Percentiles rank a stretch among this genome's conserved stretches.
phyloP scores from a whole-genome alignment of 1,140 invertebrate genomes.

The Dendroctonus ponderosae region DNA sequence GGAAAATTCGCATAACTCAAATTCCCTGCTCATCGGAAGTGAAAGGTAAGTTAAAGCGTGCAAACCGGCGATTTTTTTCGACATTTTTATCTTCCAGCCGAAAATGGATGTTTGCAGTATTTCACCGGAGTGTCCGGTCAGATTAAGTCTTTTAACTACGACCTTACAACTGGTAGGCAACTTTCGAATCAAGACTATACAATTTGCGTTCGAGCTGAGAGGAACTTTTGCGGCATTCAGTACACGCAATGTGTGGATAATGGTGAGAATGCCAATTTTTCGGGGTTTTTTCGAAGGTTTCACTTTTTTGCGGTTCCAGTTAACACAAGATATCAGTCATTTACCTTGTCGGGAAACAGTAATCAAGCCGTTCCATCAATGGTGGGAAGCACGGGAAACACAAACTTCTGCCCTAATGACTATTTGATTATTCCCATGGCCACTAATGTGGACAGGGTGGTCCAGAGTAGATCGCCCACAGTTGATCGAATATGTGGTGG shows the following conservation, averaged over 20 bases:
- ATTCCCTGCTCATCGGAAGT: slow-evolving; percentile 73
- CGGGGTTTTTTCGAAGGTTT: no score
- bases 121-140: slow-evolving; percentile 76
- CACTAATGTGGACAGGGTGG: slow-evolving; percentile 60
- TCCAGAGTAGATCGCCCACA: slow-evolving; percentile 57
- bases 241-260: slow-evolving; percentile 70
- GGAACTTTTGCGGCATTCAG: slow-evolving; percentile 85
- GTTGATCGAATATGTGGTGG: slow-evolving; percentile 73
- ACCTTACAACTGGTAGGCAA: slow-evolving; percentile 70
- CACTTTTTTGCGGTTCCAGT: slow-evolving; percentile 46
- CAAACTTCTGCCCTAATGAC: slow-evolving; percentile 67
- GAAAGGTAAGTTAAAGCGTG: slow-evolving; percentile 54
- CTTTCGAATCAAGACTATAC: slow-evolving; percentile 87
- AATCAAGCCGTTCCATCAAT: slow-evolving; percentile 64
- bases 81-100: slow-evolving; percentile 56
- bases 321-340: slow-evolving; percentile 64
- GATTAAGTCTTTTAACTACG: slow-evolving; percentile 81
- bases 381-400: slow-evolving; percentile 60
- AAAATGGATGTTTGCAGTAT: slow-evolving; percentile 82
- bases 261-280: no score
- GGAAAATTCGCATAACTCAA: slow-evolving; percentile 78
- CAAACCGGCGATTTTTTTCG: background rate
- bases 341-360: slow-evolving; percentile 73
- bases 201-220: slow-evolving; percentile 78
- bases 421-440: slow-evolving; percentile 78